Evolutionary conservation across 2,888 invertebrate genomes (phyloP).

Genomic region (Cataglyphis cursor): DNA sequence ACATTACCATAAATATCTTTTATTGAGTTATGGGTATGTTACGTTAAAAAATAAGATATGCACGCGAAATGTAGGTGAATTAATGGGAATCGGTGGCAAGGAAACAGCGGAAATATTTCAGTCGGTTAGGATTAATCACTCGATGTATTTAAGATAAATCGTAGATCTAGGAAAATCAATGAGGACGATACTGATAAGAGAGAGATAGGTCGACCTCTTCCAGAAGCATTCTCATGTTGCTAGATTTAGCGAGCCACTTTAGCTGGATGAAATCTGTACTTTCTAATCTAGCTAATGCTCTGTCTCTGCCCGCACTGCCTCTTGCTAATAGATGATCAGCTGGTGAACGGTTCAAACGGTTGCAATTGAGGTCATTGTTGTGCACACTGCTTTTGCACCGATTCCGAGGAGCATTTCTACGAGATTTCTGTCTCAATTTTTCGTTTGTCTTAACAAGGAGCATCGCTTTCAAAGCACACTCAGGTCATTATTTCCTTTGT

Average conservation of each 20-base stretch:
- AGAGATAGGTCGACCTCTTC: not conserved
- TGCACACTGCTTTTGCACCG: conserved; percentile 39
- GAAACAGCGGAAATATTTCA: conserved; percentile 16
- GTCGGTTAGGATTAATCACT: conserved; percentile 23
- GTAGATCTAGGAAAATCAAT: not conserved
- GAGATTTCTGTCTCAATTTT: conserved; percentile 6
- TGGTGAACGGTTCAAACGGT: conserved; percentile 68
- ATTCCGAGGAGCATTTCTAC: not conserved
- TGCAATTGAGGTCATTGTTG: conserved; percentile 72
- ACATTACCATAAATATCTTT: not conserved
- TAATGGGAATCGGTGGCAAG: conserved; percentile 9
- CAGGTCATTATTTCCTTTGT: not conserved
- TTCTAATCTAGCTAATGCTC: conserved; percentile 57
- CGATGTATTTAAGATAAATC: conserved; percentile 34
- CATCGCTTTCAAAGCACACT: not conserved
- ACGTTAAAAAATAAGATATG: conserved; percentile 17
- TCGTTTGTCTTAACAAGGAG: conserved; percentile 20
- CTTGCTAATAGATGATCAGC: conserved; percentile 70
- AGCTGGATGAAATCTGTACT: conserved; percentile 45
- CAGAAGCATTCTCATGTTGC: conserved; percentile 6
- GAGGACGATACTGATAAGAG: conserved; percentile 16
- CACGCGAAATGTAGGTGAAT: conserved; percentile 1
- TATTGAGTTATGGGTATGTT: conserved; percentile 11
- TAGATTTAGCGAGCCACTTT: conserved; percentile 29
- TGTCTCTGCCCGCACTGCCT: conserved; percentile 34